Base-by-base conservation (phyloP, 2,888 invertebrate species). In the Antitype chi region DNA sequence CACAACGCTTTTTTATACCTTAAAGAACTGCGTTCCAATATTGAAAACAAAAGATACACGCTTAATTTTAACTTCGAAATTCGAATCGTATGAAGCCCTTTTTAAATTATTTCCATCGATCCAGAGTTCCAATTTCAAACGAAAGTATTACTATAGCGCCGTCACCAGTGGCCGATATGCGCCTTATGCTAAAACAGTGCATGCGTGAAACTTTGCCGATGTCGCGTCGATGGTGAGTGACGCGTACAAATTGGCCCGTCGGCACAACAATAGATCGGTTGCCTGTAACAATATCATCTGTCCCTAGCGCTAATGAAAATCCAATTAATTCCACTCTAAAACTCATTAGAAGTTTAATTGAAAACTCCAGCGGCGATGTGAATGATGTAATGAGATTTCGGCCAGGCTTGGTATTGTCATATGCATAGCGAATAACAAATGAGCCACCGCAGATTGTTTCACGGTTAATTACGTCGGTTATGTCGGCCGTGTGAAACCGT, bases 281-380 rank as follows among this genome's bases (percentile, higher is more conserved):
- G 93, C 91, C 93, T 93, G 94, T 93, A 94, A 95, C 95, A 95
- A 94, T 96, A 95, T 96, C 94, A 95, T 96, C 96, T 94, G 95
- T 95, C 92, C 94, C 94, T 92, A 95, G 93, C 95, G 93, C 95
- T 96, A 96, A 96, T 96, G 96, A 96, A 96, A 96, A 95, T 95
- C 95, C 95, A 95, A 96, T 96, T 96, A 96, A 96, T 96, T 95
- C 93, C 89, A 93, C 92, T 94, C 93, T 94, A 92, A 95, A 96
- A 96, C 96, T 96, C 96, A 95, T 96, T 96, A 91, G 93, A 96
- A 96, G 95, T 96, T 96, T 96, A 96, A 96, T 96, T 96, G 96
- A 96, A 96, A 96, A 95, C 95, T 96, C 94, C 89, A 91, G 88
- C 94, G 91, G 89, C 91, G 93, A 92, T 92, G 93, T 93, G 94